Evolutionary conservation across 2,888 invertebrate species (phyloP).

Genomic region (Caenorhabditis virilis): DNA sequence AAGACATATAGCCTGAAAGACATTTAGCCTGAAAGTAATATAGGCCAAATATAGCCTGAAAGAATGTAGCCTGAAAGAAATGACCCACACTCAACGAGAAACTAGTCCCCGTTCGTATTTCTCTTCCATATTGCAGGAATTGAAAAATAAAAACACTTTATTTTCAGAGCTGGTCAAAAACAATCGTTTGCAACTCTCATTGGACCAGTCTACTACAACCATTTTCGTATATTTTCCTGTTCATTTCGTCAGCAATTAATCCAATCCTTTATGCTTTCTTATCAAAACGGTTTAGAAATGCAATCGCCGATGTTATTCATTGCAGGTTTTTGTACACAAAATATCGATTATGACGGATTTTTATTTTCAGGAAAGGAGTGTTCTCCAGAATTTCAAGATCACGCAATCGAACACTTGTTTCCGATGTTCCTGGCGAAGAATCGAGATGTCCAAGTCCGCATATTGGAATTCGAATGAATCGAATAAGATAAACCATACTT

Average conservation of each 20-base stretch:
- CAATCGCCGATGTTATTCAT: slow-evolving; percentile 55
- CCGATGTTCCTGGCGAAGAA: slow-evolving; percentile 47
- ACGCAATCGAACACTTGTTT: slow-evolving; percentile 52
- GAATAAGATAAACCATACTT: slow-evolving; percentile 6
- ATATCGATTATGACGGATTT: background rate
- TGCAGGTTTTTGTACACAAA: slow-evolving; percentile 29
- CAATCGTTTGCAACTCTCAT: slow-evolving; percentile 43
- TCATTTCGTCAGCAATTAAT: slow-evolving; percentile 62
- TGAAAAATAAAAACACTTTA: background rate
- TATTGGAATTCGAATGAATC: slow-evolving; percentile 36
- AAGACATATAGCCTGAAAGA: too few relatives aligned
- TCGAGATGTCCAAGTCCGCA: slow-evolving; percentile 41
- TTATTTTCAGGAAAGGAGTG: slow-evolving; percentile 32
- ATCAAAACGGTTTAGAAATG: slow-evolving; percentile 61
- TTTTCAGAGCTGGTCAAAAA: slow-evolving; percentile 51
- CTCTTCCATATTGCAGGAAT: too few relatives aligned
- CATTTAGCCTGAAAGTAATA: too few relatives aligned
- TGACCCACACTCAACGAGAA: too few relatives aligned
- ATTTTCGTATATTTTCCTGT: slow-evolving; percentile 57
- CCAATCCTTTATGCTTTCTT: slow-evolving; percentile 65
- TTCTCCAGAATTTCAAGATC: slow-evolving; percentile 34
- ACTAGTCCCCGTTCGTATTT: too few relatives aligned
- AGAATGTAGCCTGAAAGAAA: too few relatives aligned
- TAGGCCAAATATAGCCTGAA: too few relatives aligned
- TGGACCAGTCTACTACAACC: slow-evolving; percentile 59